Conservation (phyloP, 2,797 vertebrate species). For the Craterocephalus amniculus region DNA sequence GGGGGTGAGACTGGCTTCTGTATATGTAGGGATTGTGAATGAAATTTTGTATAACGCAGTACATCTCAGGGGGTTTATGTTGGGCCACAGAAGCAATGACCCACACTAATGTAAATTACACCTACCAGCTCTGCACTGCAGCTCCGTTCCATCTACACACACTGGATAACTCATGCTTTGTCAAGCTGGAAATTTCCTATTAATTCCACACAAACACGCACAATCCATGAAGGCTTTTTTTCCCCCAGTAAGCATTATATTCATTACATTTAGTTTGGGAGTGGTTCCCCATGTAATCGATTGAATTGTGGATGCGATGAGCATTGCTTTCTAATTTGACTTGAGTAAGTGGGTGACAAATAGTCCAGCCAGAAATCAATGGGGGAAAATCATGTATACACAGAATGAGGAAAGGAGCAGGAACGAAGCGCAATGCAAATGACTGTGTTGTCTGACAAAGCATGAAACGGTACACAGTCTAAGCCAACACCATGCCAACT, state of each 20-base stretch:
- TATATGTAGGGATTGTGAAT: conserved; percentile 43
- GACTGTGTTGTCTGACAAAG: conserved; percentile 52
- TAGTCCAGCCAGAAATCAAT: conserved; percentile 80
- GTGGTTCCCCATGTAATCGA: conserved; percentile 62
- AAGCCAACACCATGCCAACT: conserved; percentile 60
- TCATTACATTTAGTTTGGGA: conserved; percentile 77
- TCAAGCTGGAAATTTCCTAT: conserved; percentile 82
- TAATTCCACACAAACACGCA: conserved; percentile 78
- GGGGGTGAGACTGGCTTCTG: conserved; percentile 14
- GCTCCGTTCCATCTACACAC: conserved; percentile 53
- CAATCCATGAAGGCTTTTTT: conserved; percentile 64
- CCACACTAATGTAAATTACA: conserved; percentile 78
- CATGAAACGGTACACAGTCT: conserved; percentile 44
- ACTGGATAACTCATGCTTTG: conserved; percentile 75
- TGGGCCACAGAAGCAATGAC: conserved; percentile 66
- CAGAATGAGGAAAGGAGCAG: conserved; percentile 18
- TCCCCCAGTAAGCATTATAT: conserved; percentile 75
- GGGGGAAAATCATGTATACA: conserved; percentile 75
- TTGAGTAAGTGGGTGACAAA: conserved; percentile 84
- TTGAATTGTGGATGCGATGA: conserved; percentile 71
- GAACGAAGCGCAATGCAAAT: conserved; percentile 64
- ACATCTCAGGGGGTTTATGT: conserved; percentile 37
- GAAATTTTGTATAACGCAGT: conserved; percentile 44
- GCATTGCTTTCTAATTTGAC: conserved; percentile 78
- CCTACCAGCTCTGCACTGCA: conserved; percentile 54